phyloP scores from a whole-genome alignment of 1,140 invertebrate species.

The Heliconius melpomene region DNA sequence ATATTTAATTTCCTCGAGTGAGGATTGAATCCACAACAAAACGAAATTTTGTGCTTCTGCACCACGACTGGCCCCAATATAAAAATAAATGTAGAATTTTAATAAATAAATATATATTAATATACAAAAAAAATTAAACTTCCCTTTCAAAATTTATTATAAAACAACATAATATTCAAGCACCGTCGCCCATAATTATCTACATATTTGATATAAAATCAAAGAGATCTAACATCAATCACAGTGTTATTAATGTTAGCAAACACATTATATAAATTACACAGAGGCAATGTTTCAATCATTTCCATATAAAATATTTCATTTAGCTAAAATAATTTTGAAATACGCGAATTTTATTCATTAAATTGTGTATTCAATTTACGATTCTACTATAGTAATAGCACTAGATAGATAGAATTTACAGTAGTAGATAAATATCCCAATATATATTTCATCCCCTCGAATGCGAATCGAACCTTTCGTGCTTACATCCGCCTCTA shows the following conservation, averaged over 20 bases:
- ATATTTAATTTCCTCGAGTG: too few relatives aligned
- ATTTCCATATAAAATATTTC: conserved; percentile 31
- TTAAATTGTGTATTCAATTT: conserved; percentile 10
- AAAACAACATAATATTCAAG: conserved; percentile 10
- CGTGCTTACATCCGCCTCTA: too few relatives aligned
- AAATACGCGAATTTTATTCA: conserved; percentile 7
- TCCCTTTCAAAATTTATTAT: background rate
- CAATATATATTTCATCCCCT: too few relatives aligned
- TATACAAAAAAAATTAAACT: background rate
- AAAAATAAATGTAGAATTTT: too few relatives aligned
- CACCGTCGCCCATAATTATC: background rate
- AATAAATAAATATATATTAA: too few relatives aligned
- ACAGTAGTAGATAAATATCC: too few relatives aligned
- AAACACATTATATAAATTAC: conserved; percentile 36
- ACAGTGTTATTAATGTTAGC: conserved; percentile 23
- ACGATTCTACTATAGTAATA: background rate
- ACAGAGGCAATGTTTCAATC: conserved; percentile 26
- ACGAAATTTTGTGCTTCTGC: too few relatives aligned
- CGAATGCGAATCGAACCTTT: too few relatives aligned
- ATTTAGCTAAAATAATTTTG: conserved; percentile 33
- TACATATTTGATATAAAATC: conserved; percentile 17
- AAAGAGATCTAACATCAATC: conserved; percentile 29
- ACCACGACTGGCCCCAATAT: too few relatives aligned
- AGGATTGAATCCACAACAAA: too few relatives aligned
- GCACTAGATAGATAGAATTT: too few relatives aligned